Base-by-base conservation (phyloP, 2,888 invertebrate species). In the Sinodicranocentrus sp. region DNA sequence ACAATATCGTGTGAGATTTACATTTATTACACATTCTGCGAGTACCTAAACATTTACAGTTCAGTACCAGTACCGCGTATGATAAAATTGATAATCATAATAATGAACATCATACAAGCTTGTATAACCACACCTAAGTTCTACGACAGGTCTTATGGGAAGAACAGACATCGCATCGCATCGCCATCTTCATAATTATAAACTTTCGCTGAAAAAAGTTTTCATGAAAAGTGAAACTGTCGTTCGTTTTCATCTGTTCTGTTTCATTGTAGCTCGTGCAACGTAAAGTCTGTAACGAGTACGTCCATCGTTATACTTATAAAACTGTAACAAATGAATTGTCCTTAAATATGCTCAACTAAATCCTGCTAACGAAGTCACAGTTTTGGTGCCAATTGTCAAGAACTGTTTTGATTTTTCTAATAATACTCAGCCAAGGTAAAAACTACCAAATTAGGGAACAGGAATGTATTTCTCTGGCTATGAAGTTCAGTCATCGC, bases 181-280 rank as follows among this genome's bases (percentile, higher is more conserved):
- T 57, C 6, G 13, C 17, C 57, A 59, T 44, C 43, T 44, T 28
- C 44, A 73, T 73, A 43, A 73, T 72, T 72, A 61, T 78, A 79
- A 79, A 79, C 79, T 79, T 79, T 79, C 79, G 65, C 79, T 79
- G 78, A 39, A 61, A 68, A 59, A 25, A 70, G 28, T 25, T 52
- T 61, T 78, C 48, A 78, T 78, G 79, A 79, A 78, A 79, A 79
- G 79, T 79, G 79, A 79, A 79, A 79, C 65, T 54, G 72, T 68
- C 57, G 59, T 70, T 70, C 48, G 19, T 57, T 21, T 21, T 57
- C 21, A 23, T 57, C 8, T 23, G 23, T 23, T 3, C 19, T 57
- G 57, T 57, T 5, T 21, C 15, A 23, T 8, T 57, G 21, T 57
- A 15, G 19, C 57, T 21, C 57, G 15, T 21, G 19, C n/a, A 57